Evolutionary conservation across 2,113 vertebrate genomes (phyloP).

Genomic region (Oreochromis aureus): DNA sequence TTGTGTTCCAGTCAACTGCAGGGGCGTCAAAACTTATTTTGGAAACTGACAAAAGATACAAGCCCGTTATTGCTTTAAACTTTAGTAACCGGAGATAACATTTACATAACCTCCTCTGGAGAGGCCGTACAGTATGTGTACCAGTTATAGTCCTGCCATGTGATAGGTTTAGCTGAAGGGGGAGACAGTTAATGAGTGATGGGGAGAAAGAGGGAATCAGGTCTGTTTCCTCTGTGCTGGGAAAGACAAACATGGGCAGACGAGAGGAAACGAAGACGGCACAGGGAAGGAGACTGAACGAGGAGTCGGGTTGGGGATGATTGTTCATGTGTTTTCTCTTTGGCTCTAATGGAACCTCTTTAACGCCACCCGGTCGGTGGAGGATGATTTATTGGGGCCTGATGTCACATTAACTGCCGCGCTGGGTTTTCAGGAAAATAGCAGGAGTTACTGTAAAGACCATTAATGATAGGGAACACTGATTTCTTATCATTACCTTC

Average conservation of each 20-base stretch:
- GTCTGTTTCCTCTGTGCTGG: conserved; percentile 45
- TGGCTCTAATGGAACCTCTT: conserved; percentile 15
- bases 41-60: not conserved
- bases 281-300: not conserved
- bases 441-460: not conserved
- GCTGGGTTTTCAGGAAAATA: not conserved
- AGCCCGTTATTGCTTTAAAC: not conserved
- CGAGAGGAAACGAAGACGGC: not conserved
- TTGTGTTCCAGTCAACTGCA: not conserved
- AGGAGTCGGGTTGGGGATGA: not conserved
- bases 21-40: not conserved
- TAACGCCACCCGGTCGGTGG: not conserved
- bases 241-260: conserved; percentile 51
- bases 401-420: not conserved
- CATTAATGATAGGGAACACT: not conserved
- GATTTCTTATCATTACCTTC: not conserved
- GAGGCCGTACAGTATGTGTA: not conserved
- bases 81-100: not conserved
- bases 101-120: not conserved
- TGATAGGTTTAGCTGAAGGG: not conserved
- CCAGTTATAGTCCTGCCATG: not conserved
- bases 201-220: not conserved
- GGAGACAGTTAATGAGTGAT: conserved; percentile 16
- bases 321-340: conserved; percentile 19
- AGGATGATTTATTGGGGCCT: not conserved